Base-by-base conservation (phyloP, 2,113 vertebrate species). In the Corythaeola cristata region DNA sequence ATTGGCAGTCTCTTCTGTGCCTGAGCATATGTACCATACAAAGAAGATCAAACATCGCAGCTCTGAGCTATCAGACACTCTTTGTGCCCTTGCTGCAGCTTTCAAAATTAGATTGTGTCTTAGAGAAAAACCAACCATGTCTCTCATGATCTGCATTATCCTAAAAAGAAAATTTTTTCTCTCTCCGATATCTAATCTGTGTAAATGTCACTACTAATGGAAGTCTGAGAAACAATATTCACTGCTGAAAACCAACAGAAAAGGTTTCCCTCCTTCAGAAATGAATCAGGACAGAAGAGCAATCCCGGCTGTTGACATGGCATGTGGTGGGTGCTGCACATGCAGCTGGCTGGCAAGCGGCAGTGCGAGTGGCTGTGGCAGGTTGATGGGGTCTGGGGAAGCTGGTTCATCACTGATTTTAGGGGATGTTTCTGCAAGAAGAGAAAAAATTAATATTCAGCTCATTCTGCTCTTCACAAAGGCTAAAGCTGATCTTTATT, bases 271-370 rank as follows among this genome's bases (percentile, higher is more conserved):
- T n/a, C 19, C 50, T 64, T 62, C 52, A 67, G 78, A 67, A 89
- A 62, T 24, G 1, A n/a, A 27, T 52, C 5, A 4, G 45, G 60
- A 59, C 6, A 45, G 60, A 59, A 33, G 16, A 89, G 23, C 32
- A 26, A 8, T 18, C 59, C 50, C 6, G 24, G 37, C 56, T 72
- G 27, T 24, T 1, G 8, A 30, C 27, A 5, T 26, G 45, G 32
- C 60, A 20, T 0, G 0, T 2, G 20, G 66, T 2, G 3, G 28
- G 27, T 39, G 88, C 49, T 37, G 12, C 30, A 24, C 0, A 0
- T 53, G 39, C 8, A n/a, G 35, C 27, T 0, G 4, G 23, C 8
- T 0, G 3, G 78, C 3, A 5, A 49, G 14, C 1, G 0, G 50
- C 37, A 15, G 16, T 0, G 3, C 59, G 4, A 1, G 3, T 2